phyloP scores from a whole-genome alignment of 2,888 invertebrate genomes.

The Eumerus sabulonum region DNA sequence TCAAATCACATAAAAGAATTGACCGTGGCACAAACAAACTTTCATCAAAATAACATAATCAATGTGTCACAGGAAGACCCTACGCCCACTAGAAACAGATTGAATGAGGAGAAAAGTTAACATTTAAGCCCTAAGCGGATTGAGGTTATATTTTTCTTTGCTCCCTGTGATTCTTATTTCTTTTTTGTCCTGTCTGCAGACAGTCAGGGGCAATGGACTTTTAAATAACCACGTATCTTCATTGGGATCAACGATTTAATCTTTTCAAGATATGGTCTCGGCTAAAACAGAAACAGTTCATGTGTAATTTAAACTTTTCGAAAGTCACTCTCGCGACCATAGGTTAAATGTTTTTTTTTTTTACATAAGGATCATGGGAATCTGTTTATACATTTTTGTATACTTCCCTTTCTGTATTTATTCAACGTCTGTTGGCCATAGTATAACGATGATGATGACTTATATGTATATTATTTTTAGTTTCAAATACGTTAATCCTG shows the following conservation, averaged over 20 bases:
- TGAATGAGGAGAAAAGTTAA: conserved; percentile 38
- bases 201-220: conserved; percentile 37
- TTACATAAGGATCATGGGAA: too few relatives aligned
- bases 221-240: conserved; percentile 2
- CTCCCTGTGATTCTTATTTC: neutral
- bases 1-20: conserved; percentile 52
- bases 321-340: too few relatives aligned
- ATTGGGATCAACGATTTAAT: too few relatives aligned
- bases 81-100: neutral
- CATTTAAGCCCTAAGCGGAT: conserved; percentile 54
- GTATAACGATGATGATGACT: conserved; percentile 61
- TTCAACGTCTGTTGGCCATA: conserved; percentile 53
- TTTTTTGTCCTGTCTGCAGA: conserved; percentile 7
- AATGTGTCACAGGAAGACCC: conserved; percentile 7
- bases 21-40: conserved; percentile 24
- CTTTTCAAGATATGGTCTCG: too few relatives aligned
- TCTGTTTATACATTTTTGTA: too few relatives aligned
- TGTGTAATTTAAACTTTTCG: conserved; percentile 8
- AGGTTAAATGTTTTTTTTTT: too few relatives aligned
- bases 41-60: conserved; percentile 35
- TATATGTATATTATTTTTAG: conserved; percentile 30
- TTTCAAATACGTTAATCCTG: conserved; percentile 56
- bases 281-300: conserved; percentile 27
- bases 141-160: neutral
- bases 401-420: conserved; percentile 19